These are phyloP conservation scores for Corbicula japonica DNA, from an alignment of 2,888 invertebrate genomes.

Conservation along the genomic window DNA sequence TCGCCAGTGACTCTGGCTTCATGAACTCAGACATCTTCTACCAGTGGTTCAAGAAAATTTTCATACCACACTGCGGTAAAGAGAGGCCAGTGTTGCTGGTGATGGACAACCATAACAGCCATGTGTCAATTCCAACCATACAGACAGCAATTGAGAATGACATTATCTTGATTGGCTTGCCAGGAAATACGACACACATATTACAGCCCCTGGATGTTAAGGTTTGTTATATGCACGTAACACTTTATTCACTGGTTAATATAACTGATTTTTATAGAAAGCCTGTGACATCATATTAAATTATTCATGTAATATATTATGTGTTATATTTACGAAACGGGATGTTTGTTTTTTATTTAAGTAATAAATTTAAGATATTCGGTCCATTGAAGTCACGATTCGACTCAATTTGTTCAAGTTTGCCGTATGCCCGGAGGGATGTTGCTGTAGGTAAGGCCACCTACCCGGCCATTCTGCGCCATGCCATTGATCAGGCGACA, in stretches of 20 bases:
- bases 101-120: constrained; percentile 18
- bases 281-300: too few species aligned
- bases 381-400: constrained; percentile 10
- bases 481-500: too few species aligned
- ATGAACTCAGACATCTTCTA: constrained; percentile 13
- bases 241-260: too few species aligned
- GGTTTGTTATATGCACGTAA: too few species aligned
- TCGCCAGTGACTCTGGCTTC: constrained; percentile 7
- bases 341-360: too few species aligned
- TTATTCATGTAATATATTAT: too few species aligned
- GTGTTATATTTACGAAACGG: too few species aligned
- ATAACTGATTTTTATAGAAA: too few species aligned
- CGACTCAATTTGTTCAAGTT: neutral
- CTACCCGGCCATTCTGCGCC: constrained; percentile 3
- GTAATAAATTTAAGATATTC: constrained; percentile 17
- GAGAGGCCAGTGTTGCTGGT: constrained; percentile 16
- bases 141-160: neutral
- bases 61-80: constrained; percentile 23
- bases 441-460: constrained; percentile 5
- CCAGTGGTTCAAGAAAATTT: constrained; percentile 3
- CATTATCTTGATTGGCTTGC: constrained; percentile 9
- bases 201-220: constrained; percentile 23
- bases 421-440: neutral
- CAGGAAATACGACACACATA: constrained; percentile 20
- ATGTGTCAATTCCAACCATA: neutral